Percentiles rank a stretch among this genome's conserved stretches.
These are phyloP conservation scores for Melipona bicolor DNA, from an alignment of 2,888 invertebrate genomes.

Conservation along the genomic window DNA sequence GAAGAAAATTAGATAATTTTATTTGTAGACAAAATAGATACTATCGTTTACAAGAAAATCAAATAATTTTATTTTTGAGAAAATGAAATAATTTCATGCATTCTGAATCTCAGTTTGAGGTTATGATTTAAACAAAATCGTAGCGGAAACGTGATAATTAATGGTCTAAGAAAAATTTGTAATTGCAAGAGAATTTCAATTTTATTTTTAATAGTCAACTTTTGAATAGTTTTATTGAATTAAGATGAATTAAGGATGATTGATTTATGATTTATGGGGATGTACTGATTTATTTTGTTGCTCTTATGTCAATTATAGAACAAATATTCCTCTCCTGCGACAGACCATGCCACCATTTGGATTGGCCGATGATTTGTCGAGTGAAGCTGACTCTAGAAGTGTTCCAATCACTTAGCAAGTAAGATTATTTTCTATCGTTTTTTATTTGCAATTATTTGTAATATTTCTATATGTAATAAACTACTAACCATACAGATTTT, in stretches of 20 bases:
- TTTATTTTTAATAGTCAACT: no score
- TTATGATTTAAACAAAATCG: neutral
- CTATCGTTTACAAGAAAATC: no score
- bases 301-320: conserved; percentile 86
- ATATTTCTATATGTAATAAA: no score
- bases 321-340: conserved; percentile 90
- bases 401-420: conserved; percentile 90
- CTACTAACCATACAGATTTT: neutral
- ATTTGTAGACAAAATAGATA: no score
- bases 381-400: conserved; percentile 91
- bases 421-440: conserved; percentile 76
- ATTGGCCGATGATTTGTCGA: conserved; percentile 92
- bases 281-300: neutral
- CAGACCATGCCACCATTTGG: conserved; percentile 90
- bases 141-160: neutral
- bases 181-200: no score
- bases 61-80: no score
- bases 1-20: neutral
- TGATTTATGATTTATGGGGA: no score
- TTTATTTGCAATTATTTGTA: no score
- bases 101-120: neutral
- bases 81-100: neutral
- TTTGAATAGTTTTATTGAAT: no score
- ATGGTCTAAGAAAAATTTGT: neutral
- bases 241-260: no score